Evolutionary conservation across 2,888 invertebrate genomes (phyloP).

Genomic region (Dicranocentrus wangi): DNA sequence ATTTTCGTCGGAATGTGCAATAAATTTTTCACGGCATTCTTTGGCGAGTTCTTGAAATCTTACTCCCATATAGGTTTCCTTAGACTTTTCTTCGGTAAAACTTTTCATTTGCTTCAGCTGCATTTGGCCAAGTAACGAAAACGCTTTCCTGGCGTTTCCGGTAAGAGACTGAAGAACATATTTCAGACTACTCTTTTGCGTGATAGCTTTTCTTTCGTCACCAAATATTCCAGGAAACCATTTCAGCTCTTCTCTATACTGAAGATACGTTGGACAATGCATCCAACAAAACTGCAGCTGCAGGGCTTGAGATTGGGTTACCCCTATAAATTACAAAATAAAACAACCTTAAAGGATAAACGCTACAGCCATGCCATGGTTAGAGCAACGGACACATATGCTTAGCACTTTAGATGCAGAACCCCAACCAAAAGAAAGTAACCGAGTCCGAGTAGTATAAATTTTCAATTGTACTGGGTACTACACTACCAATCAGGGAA

Average conservation of each 20-base stretch:
- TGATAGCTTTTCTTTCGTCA: conserved; percentile 87
- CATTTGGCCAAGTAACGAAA: conserved; percentile 85
- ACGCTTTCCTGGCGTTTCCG: conserved; percentile 89
- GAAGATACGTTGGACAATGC: conserved; percentile 88
- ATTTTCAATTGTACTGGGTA: too few relatives aligned
- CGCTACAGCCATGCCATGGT: too few relatives aligned
- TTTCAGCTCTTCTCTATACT: conserved; percentile 80
- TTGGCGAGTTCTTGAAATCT: conserved; percentile 91
- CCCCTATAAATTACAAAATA: conserved; percentile 78
- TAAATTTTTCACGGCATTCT: conserved; percentile 88
- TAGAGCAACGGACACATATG: too few relatives aligned
- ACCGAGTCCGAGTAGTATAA: too few relatives aligned
- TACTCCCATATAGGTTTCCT: conserved; percentile 80
- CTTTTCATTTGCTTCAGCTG: conserved; percentile 85
- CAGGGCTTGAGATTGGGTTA: conserved; percentile 90
- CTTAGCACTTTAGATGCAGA: too few relatives aligned
- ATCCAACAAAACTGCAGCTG: conserved; percentile 93
- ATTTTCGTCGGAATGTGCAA: conserved; percentile 94
- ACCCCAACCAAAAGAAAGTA: too few relatives aligned
- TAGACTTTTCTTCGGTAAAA: conserved; percentile 83
- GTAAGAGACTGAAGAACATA: conserved; percentile 94
- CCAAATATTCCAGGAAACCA: conserved; percentile 66
- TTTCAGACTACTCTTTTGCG: conserved; percentile 88
- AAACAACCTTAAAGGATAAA: neutral
- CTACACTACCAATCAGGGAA: too few relatives aligned